These are phyloP conservation scores for Myotis pilosus DNA, from an alignment of 2,797 vertebrate genomes.

Conservation along the genomic window DNA sequence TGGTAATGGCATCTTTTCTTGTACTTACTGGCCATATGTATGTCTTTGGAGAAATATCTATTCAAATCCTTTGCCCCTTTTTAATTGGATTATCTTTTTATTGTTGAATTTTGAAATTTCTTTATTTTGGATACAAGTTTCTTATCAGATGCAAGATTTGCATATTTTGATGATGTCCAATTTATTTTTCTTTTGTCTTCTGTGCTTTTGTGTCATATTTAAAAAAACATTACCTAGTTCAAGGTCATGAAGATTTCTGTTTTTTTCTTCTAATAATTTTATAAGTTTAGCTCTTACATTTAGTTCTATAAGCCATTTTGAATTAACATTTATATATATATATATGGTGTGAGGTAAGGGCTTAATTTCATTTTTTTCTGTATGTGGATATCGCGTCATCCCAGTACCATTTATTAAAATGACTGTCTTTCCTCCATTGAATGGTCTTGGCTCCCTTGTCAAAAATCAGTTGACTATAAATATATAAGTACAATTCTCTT, in stretches of 20 bases:
- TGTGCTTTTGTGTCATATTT: neutral
- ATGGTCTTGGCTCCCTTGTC: neutral
- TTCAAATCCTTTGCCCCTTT: neutral
- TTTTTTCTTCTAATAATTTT: neutral
- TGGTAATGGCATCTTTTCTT: neutral
- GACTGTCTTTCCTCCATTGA: neutral
- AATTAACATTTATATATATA: neutral
- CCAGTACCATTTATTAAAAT: neutral
- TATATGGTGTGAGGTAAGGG: neutral
- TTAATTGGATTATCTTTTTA: conserved; percentile 21
- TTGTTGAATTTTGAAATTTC: neutral
- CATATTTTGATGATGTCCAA: neutral
- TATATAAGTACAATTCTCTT: neutral
- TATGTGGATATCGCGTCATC: neutral
- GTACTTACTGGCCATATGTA: neutral
- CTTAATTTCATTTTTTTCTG: neutral
- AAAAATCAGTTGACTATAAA: conserved; percentile 28
- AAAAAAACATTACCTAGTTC: neutral
- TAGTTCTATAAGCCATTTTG: conserved; percentile 6
- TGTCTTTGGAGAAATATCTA: neutral
- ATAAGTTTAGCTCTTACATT: neutral
- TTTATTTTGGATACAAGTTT: neutral
- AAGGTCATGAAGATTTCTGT: neutral
- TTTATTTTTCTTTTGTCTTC: neutral
- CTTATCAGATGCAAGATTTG: neutral